These are phyloP conservation scores for Orchesella cincta DNA, from an alignment of 1,140 invertebrate species.

Conservation along the genomic window DNA sequence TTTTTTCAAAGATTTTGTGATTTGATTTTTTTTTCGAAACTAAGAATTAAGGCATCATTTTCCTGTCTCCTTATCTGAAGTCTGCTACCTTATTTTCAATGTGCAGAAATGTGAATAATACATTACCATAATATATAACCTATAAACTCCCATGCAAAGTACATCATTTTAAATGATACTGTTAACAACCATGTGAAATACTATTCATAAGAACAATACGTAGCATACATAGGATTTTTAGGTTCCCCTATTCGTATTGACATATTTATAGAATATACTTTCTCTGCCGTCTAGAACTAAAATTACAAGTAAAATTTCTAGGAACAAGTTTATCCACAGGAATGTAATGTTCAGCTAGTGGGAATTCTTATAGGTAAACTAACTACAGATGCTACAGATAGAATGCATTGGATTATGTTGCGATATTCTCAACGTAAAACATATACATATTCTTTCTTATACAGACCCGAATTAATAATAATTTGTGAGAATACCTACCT, in stretches of 20 bases:
- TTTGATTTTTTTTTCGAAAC: not conserved
- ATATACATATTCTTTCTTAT: not conserved
- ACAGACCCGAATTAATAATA: not conserved
- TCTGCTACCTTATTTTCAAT: not conserved
- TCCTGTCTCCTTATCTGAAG: not conserved
- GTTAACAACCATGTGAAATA: not conserved
- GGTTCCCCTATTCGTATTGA: not conserved
- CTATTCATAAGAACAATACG: not conserved
- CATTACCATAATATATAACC: not conserved
- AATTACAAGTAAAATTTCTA: conserved; percentile 20
- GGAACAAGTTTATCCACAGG: conserved; percentile 17
- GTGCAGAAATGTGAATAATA: not conserved
- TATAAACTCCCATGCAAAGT: not conserved
- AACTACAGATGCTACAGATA: no score
- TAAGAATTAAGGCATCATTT: conserved; percentile 5
- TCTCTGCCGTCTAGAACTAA: not conserved
- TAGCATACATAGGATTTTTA: not conserved
- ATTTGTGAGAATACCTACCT: not conserved
- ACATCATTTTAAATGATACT: no score
- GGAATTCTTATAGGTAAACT: not conserved
- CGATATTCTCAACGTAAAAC: not conserved
- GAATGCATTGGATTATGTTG: no score
- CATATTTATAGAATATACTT: not conserved
- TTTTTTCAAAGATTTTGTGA: not conserved
- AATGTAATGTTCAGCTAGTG: not conserved